These are phyloP conservation scores for Rhinogobio ventralis DNA, from an alignment of 2,797 vertebrate species.

Conservation along the genomic window DNA sequence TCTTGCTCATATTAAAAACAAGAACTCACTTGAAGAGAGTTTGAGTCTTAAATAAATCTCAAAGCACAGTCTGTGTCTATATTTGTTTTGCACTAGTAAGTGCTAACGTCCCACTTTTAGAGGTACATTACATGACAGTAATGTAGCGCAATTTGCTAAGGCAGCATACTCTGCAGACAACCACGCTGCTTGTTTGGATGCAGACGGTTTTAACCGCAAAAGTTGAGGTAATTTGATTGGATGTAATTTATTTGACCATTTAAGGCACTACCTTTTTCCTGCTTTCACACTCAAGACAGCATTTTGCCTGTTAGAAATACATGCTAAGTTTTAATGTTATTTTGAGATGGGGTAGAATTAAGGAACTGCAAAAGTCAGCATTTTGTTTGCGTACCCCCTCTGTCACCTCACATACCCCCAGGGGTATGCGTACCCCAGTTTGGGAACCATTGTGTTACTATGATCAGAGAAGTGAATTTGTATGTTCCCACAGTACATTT, in stretches of 20 bases:
- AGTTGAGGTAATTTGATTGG: background rate
- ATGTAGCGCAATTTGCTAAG: background rate
- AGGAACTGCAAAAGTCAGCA: background rate
- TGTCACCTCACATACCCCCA: background rate
- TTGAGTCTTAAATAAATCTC: background rate
- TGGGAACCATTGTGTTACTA: background rate
- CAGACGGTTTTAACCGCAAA: background rate
- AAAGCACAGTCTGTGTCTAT: background rate
- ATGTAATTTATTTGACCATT: background rate
- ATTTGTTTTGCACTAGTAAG: background rate
- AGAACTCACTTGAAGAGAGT: background rate
- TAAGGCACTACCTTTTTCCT: background rate
- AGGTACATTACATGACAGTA: background rate
- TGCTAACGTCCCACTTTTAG: background rate
- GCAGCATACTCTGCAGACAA: background rate
- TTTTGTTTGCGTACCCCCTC: background rate
- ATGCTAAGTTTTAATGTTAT: background rate
- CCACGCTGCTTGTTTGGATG: background rate
- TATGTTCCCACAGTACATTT: background rate
- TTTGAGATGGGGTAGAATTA: background rate
- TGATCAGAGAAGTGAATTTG: background rate
- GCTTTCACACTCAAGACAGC: background rate
- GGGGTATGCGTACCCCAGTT: background rate
- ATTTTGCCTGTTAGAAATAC: background rate
- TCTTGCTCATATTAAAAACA: background rate